Conservation (phyloP, 2,797 vertebrate species). For the Pseudotriccus pelzelni region DNA sequence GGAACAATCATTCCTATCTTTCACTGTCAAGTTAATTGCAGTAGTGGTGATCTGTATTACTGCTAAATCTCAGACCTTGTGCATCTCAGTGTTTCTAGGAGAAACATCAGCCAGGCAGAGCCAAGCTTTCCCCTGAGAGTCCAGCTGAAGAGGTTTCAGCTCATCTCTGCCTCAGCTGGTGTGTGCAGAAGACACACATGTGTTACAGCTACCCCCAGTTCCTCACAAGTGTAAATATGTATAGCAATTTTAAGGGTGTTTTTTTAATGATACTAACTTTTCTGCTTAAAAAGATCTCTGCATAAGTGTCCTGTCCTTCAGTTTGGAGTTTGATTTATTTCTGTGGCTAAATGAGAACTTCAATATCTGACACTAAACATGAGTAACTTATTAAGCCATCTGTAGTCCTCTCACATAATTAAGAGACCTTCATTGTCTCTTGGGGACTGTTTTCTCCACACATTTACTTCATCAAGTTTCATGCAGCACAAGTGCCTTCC, state of each 20-base stretch:
- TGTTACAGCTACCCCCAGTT: neutral
- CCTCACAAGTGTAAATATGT: neutral
- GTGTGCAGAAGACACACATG: rapidly evolving
- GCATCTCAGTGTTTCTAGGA: neutral
- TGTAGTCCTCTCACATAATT: neutral
- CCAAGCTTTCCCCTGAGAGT: neutral
- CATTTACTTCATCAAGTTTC: neutral
- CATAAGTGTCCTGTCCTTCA: neutral
- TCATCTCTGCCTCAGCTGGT: neutral
- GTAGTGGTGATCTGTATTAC: neutral
- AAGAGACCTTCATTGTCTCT: neutral
- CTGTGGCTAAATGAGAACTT: neutral
- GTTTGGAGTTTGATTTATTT: neutral
- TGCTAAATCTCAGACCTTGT: neutral
- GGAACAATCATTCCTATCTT: neutral
- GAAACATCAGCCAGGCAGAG: neutral
- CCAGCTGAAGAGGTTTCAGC: neutral
- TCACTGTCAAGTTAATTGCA: neutral
- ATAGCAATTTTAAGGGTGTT: neutral
- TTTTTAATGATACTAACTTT: neutral
- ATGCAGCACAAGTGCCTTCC: neutral
- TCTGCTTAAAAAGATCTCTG: neutral
- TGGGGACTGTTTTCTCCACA: neutral
- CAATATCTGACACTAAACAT: neutral
- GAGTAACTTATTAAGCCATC: neutral